phyloP scores from a whole-genome alignment of 2,797 vertebrate species.

The Nasua narica region DNA sequence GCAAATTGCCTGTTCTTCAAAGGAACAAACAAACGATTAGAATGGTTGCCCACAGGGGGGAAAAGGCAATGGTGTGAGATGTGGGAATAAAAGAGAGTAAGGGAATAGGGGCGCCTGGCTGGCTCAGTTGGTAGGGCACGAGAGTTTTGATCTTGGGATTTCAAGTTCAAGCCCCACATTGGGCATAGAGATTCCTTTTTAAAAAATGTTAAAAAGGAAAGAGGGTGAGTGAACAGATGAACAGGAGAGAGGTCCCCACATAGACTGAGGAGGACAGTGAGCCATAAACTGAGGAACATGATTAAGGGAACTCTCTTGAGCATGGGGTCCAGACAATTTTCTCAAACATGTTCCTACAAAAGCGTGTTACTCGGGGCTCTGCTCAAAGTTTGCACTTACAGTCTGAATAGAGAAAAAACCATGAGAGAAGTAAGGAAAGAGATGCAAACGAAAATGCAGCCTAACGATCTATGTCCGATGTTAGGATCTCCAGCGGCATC shows the following conservation, averaged over 20 bases:
- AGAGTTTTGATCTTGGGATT: neutral
- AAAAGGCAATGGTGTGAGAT: neutral
- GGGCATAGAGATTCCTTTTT: neutral
- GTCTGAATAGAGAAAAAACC: neutral
- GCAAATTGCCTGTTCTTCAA: neutral
- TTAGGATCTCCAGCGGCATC: neutral
- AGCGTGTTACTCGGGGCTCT: neutral
- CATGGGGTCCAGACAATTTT: neutral
- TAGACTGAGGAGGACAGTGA: neutral
- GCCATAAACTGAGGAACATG: neutral
- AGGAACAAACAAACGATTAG: neutral
- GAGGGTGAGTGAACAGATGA: neutral
- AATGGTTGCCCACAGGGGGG: neutral
- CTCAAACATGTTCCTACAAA: neutral
- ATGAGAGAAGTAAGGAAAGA: neutral
- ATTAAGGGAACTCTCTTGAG: neutral
- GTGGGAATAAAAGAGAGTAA: neutral
- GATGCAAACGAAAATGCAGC: neutral
- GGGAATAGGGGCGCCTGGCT: neutral
- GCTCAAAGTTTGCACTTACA: neutral
- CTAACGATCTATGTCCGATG: neutral
- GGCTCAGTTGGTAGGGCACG: neutral
- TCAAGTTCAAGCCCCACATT: neutral
- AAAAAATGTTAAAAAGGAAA: neutral
- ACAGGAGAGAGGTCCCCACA: neutral